Percentiles rank a stretch among this genome's conserved stretches.
phyloP scores from a whole-genome alignment of 2,888 invertebrate species.

The Cephus spinipes region DNA sequence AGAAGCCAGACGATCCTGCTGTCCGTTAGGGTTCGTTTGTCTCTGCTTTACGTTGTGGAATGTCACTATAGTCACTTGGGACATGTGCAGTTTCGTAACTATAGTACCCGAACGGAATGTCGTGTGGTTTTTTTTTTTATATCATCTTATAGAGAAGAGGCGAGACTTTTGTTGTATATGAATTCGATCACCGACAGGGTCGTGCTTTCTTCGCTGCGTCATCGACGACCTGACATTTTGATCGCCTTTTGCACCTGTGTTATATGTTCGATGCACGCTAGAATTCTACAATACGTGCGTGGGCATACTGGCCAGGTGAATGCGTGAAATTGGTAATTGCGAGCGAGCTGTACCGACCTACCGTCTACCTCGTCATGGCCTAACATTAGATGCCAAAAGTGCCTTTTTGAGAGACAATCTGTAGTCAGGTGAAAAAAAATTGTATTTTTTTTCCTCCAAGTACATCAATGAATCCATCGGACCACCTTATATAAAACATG shows the following conservation, averaged over 20 bases:
- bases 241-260: neutral
- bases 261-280: conserved; percentile 2
- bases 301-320: conserved; percentile 26
- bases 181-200: neutral
- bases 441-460: neutral
- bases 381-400: neutral
- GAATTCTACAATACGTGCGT: conserved; percentile 15
- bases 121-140: neutral
- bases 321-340: conserved; percentile 25
- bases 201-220: neutral
- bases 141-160: neutral
- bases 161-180: neutral
- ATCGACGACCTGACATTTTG: neutral
- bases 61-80: neutral
- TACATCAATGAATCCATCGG: neutral
- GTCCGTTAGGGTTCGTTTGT: neutral
- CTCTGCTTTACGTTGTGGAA: neutral
- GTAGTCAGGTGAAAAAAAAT: neutral
- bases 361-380: too few species aligned
- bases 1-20: neutral
- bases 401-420: neutral
- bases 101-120: neutral
- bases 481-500: too few species aligned
- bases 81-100: neutral
- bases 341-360: conserved; percentile 6